Percentiles rank a stretch among this genome's conserved stretches.
Evolutionary conservation across 2,113 vertebrate genomes (phyloP).

Genomic region (Ictidomys tridecemlineatus): DNA sequence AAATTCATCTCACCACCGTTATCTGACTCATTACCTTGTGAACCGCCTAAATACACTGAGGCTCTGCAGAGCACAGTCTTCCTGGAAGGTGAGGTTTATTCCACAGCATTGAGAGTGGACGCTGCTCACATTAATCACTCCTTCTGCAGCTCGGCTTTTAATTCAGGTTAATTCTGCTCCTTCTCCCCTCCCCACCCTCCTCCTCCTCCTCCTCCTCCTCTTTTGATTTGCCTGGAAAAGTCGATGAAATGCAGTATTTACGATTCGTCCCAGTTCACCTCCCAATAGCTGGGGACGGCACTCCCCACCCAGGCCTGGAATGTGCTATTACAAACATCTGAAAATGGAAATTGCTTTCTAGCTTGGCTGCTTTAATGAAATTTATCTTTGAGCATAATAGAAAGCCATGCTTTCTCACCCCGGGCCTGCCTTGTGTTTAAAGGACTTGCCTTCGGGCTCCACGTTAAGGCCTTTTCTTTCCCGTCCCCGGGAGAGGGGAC

Average conservation of each 20-base stretch:
- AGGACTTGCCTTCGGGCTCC: background rate
- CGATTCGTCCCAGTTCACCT: background rate
- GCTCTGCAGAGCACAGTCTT: accelerated
- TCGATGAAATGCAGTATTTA: background rate
- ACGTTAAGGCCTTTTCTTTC: background rate
- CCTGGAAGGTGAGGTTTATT: background rate
- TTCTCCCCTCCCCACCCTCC: background rate
- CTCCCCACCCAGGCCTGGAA: background rate
- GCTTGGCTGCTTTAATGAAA: background rate
- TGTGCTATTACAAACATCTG: background rate
- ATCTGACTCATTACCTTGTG: slow-evolving; percentile 44
- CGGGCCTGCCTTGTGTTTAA: background rate
- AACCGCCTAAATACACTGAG: slow-evolving; percentile 15
- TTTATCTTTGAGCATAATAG: background rate
- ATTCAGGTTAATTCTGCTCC: slow-evolving; percentile 3
- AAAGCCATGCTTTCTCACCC: accelerated
- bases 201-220: too few species aligned
- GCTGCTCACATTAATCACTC: background rate
- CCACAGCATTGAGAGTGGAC: background rate
- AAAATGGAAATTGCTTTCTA: background rate
- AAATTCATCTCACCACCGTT: background rate
- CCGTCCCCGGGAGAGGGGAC: background rate
- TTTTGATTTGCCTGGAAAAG: background rate
- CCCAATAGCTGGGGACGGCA: accelerated
- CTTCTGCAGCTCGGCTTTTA: background rate